Evolutionary conservation across 2,888 invertebrate genomes (phyloP).

Genomic region (Ceramica pisi): DNA sequence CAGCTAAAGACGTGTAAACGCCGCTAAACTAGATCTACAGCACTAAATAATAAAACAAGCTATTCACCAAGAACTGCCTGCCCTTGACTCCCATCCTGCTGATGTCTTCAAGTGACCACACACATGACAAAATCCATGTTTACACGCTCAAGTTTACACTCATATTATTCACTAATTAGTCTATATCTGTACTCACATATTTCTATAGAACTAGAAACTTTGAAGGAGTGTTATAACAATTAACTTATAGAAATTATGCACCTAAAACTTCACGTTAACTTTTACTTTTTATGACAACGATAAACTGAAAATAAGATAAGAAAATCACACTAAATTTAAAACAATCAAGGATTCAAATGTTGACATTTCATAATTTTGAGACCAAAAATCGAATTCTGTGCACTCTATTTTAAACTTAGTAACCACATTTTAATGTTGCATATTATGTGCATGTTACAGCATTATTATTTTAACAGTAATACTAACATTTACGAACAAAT

Average conservation of each 20-base stretch:
- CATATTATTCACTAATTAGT: conserved; percentile 40
- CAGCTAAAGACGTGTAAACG: conserved; percentile 15
- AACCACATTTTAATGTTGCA: neutral
- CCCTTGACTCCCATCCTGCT: conserved; percentile 82
- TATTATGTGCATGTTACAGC: neutral
- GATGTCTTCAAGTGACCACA: conserved; percentile 54
- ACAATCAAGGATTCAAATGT: neutral
- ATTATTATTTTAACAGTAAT: neutral
- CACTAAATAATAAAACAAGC: conserved; percentile 44
- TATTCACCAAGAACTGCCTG: conserved; percentile 82
- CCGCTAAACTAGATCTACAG: conserved; percentile 25
- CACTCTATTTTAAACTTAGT: conserved; percentile 14
- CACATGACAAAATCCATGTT: conserved; percentile 41
- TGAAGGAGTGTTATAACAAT: conserved; percentile 9
- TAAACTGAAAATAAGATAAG: neutral
- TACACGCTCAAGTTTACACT: conserved; percentile 43
- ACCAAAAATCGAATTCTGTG: neutral
- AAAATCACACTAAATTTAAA: neutral
- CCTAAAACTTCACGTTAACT: too few relatives aligned
- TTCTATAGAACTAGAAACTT: conserved; percentile 13
- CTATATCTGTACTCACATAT: conserved; percentile 17
- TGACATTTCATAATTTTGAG: neutral
- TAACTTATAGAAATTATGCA: neutral
- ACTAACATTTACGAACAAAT: too few relatives aligned
- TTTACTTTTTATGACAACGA: neutral